phyloP scores from a whole-genome alignment of 2,113 vertebrate species.

The Dendropsophus ebraccatus region DNA sequence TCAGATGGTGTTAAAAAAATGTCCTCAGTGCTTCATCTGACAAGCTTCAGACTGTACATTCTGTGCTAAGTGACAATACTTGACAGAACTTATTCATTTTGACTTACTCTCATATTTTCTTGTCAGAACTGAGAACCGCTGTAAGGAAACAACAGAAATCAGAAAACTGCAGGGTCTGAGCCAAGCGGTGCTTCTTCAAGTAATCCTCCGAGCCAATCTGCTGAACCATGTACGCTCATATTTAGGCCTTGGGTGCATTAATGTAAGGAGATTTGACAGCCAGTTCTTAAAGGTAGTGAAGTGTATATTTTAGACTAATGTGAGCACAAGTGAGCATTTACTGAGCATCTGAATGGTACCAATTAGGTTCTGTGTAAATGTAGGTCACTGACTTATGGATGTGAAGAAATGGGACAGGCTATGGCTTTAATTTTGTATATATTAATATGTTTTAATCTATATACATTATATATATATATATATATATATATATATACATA shows the following conservation, averaged over 20 bases:
- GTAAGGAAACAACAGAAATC: background rate
- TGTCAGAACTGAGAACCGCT: background rate
- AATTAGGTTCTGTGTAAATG: slow-evolving; percentile 25
- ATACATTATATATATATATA: too few relatives aligned
- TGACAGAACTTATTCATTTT: slow-evolving; percentile 3
- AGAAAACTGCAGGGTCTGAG: background rate
- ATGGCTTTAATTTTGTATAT: background rate
- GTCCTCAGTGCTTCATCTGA: background rate
- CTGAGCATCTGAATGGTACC: slow-evolving; percentile 20
- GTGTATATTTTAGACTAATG: slow-evolving; percentile 32
- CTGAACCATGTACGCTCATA: slow-evolving; percentile 8
- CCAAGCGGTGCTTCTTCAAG: background rate
- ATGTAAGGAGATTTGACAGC: slow-evolving; percentile 28
- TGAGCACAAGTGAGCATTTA: slow-evolving; percentile 21
- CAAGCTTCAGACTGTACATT: background rate
- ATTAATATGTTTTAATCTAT: background rate
- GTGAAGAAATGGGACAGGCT: background rate
- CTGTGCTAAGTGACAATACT: background rate
- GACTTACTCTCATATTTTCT: background rate
- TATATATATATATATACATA: too few relatives aligned
- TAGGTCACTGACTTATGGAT: slow-evolving; percentile 1
- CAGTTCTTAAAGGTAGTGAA: slow-evolving; percentile 2
- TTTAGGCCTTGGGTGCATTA: slow-evolving; percentile 8
- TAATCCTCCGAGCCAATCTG: slow-evolving; percentile 31
- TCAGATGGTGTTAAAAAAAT: background rate